Evolutionary conservation across 2,797 vertebrate genomes (phyloP).

Genomic region (Hirundo rustica): DNA sequence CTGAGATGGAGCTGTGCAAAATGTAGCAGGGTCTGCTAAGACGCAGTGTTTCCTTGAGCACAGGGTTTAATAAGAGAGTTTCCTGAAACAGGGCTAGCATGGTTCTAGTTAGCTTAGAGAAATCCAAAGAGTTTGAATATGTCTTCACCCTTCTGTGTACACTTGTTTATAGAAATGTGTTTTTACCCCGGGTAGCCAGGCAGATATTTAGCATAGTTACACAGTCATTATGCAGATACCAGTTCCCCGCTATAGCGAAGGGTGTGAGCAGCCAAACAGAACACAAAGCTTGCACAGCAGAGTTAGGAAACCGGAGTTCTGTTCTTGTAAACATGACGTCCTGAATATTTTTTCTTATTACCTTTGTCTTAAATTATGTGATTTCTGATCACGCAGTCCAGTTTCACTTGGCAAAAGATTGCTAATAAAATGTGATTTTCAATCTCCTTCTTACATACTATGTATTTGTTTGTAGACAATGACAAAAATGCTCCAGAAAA

Average conservation of each 20-base stretch:
- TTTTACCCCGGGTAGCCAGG: not conserved
- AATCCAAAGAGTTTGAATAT: not conserved
- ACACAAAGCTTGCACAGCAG: fast-evolving
- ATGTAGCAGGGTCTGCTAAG: not conserved
- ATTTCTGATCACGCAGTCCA: not conserved
- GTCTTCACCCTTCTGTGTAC: not conserved
- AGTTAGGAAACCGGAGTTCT: not conserved
- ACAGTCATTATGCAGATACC: not conserved
- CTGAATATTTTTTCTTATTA: not conserved
- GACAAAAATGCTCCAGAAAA: not conserved
- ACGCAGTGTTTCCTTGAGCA: not conserved
- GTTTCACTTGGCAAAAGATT: not conserved
- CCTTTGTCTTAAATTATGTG: not conserved
- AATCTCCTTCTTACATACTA: not conserved
- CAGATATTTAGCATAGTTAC: not conserved
- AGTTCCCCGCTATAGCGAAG: not conserved
- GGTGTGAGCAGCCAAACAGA: not conserved
- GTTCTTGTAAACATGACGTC: not conserved
- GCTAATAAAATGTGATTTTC: not conserved
- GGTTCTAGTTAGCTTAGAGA: not conserved
- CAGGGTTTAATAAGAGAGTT: not conserved
- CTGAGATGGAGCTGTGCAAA: not conserved
- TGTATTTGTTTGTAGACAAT: not conserved
- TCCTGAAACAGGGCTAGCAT: not conserved
- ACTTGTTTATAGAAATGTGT: not conserved